Evolutionary conservation across 2,888 invertebrate genomes (phyloP).

Genomic region (Chymomyza fuscimana): DNA sequence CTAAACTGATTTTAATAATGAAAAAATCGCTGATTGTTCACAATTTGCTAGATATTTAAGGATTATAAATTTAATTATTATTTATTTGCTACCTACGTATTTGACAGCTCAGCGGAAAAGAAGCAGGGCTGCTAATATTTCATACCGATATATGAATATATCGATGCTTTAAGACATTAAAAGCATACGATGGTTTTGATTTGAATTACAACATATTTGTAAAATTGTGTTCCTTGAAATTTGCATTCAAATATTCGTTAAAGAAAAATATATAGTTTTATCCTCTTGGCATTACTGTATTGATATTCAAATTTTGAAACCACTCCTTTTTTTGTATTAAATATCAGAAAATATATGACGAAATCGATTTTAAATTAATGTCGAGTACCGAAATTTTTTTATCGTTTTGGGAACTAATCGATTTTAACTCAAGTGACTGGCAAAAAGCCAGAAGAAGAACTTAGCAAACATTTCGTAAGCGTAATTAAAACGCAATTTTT

Average conservation of each 20-base stretch:
- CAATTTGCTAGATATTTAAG: conserved; percentile 24
- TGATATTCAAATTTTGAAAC: too few relatives aligned
- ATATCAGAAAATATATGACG: too few relatives aligned
- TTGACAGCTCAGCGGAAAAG: conserved; percentile 78
- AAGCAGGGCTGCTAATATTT: conserved; percentile 34
- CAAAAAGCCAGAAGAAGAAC: not conserved
- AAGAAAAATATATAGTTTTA: too few relatives aligned
- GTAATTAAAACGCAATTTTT: conserved; percentile 17
- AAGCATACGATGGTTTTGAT: not conserved
- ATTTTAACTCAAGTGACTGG: conserved; percentile 24
- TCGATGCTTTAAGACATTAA: not conserved
- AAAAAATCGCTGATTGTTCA: not conserved
- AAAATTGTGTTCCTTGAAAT: too few relatives aligned
- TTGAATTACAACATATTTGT: too few relatives aligned
- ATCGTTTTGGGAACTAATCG: not conserved
- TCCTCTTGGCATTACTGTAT: too few relatives aligned
- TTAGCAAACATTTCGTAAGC: not conserved
- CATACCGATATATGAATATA: not conserved
- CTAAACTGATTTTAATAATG: conserved; percentile 1
- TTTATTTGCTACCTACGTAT: conserved; percentile 68
- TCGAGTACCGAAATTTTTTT: too few relatives aligned
- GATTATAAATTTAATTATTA: conserved; percentile 40
- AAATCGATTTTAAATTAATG: too few relatives aligned
- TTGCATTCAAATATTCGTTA: too few relatives aligned
- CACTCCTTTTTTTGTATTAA: too few relatives aligned